These are phyloP conservation scores for Pseudomyrmex dendroicus DNA, from an alignment of 1,140 invertebrate species.

Conservation along the genomic window DNA sequence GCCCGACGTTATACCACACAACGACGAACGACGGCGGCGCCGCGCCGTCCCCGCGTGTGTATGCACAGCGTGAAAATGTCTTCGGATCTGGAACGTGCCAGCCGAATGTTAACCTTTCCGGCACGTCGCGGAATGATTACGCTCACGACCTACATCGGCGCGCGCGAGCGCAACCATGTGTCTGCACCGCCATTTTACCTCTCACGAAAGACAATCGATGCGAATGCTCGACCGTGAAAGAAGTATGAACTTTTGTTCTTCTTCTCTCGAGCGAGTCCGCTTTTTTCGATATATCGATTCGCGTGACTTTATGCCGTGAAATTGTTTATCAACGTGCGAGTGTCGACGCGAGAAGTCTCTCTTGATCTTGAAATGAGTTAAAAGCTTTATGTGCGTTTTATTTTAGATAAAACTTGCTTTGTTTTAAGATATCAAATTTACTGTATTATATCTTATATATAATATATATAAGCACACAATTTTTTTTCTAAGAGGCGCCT, in stretches of 20 bases:
- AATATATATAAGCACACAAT: no score
- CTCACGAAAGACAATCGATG: slow-evolving; percentile 18
- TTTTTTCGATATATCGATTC: slow-evolving; percentile 25
- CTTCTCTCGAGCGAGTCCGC: slow-evolving; percentile 7
- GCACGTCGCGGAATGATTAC: slow-evolving; percentile 75
- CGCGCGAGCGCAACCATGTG: slow-evolving; percentile 33
- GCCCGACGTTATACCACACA: background rate
- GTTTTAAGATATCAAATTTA: no score
- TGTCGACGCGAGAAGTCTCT: slow-evolving; percentile 16
- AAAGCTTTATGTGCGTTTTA: no score
- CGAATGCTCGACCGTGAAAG: slow-evolving; percentile 24
- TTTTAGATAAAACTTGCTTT: background rate
- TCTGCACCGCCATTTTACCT: slow-evolving; percentile 14
- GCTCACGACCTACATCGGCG: slow-evolving; percentile 64
- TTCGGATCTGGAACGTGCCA: slow-evolving; percentile 66
- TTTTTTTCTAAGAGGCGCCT: no score
- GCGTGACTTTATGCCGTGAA: slow-evolving; percentile 26
- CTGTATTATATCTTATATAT: no score
- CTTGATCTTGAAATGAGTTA: background rate
- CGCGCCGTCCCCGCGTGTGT: slow-evolving; percentile 29
- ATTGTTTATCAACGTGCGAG: slow-evolving; percentile 10
- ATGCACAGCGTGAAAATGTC: slow-evolving; percentile 69
- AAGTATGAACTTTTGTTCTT: slow-evolving; percentile 14
- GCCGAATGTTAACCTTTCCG: slow-evolving; percentile 74
- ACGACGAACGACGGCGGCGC: slow-evolving; percentile 12